phyloP scores from a whole-genome alignment of 2,888 invertebrate genomes.

The Hetaerina titia region DNA sequence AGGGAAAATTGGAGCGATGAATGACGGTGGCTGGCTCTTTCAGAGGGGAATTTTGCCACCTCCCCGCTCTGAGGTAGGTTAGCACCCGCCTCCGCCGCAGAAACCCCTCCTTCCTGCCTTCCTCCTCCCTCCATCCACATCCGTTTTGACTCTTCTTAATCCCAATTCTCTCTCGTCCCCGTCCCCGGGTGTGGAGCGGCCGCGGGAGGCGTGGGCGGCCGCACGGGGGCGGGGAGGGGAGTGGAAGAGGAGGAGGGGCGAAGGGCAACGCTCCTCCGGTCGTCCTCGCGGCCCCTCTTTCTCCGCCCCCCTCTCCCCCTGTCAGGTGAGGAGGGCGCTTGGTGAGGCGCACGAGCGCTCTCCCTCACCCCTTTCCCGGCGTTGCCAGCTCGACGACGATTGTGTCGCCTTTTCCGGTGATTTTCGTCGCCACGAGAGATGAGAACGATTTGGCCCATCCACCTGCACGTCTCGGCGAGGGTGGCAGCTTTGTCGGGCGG shows the following conservation, averaged over 20 bases:
- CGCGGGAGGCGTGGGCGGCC: background rate
- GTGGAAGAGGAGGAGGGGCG: background rate
- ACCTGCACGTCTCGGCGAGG: background rate
- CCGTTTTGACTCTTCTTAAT: background rate
- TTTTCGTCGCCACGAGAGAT: background rate
- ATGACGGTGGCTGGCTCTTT: too few species aligned
- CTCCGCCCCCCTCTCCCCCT: too few species aligned
- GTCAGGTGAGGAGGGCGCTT: background rate
- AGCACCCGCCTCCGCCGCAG: too few species aligned
- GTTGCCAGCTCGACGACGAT: conserved; percentile 8
- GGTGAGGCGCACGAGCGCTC: too few species aligned
- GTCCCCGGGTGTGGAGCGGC: background rate
- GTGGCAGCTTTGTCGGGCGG: too few species aligned
- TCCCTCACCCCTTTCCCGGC: background rate
- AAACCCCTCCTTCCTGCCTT: background rate
- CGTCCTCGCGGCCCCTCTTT: background rate
- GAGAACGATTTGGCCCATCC: background rate
- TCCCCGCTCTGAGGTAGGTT: too few species aligned
- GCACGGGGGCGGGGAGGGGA: background rate
- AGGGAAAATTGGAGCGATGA: too few species aligned
- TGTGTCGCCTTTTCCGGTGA: background rate
- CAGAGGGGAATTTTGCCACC: too few species aligned
- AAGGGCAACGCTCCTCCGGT: conserved; percentile 12
- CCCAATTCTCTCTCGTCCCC: background rate
- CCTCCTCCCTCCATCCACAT: background rate